Base-by-base conservation (phyloP, 1,140 invertebrate genomes). In the Neodiprion fabricii region DNA sequence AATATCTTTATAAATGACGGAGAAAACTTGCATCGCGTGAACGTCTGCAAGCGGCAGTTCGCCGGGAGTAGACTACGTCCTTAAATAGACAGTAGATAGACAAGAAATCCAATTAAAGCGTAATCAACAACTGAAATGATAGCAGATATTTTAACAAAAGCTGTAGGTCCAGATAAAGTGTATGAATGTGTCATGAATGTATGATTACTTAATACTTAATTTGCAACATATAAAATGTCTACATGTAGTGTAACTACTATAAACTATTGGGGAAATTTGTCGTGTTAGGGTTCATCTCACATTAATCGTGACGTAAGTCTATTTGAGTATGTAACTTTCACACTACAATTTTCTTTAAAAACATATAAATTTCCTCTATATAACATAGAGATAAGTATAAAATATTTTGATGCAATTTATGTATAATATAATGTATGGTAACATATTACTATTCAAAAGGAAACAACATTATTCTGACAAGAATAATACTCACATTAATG, bases 141-240 rank as follows among this genome's bases (percentile, higher is more conserved):
- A 53, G 50, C 50, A 11, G 50, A 53, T 53, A 53, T 53, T 0
- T 1, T 1, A n/a, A 53, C 50, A 53, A 53, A 2, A 53, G 50
- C 50, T 53, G 50, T 53, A 53, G 50, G 50, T 53, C 50, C 50
- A 53, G 50, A 53, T 53, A 53, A 53, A 53, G 50, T 53, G 50
- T 53, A 53, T 53, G 50, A 53, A 53, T 53, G 1, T 53, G 50
- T 53, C 1, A 53, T 1, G 50, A 53, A 53, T 53, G 50, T 53
- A 53, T 1, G 50, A 53, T 14, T 53, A 53, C n/a, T 14, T 53
- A n/a, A 53, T 53, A 53, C 50, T 53, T 10, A 53, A n/a, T 53
- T 2, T 11, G n/a, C 10, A 53, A 53, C 1, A 53, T 0, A 53
- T 53, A 53, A 53, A 53, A 11, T 53, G 50, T 53, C 50, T 53